A percentile compares a stretch with the other conserved stretches of the same genome.
These are phyloP conservation scores for Diloba caeruleocephala DNA, from an alignment of 2,888 invertebrate species.

Conservation along the genomic window DNA sequence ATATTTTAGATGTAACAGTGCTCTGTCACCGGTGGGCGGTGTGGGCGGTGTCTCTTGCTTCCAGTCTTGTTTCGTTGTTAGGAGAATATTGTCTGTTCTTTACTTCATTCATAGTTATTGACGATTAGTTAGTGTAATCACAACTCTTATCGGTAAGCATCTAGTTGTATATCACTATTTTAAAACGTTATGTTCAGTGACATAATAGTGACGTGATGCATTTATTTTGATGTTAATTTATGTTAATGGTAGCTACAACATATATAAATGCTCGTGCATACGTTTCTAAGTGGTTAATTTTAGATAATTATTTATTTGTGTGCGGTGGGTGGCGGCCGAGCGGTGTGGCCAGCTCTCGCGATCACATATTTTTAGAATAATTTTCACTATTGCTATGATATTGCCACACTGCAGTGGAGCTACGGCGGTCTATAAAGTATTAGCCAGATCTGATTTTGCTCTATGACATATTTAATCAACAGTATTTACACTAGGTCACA, in stretches of 20 bases:
- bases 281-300: conserved; percentile 80
- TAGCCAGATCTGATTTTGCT: conserved; percentile 82
- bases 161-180: conserved; percentile 82
- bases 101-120: conserved; percentile 73
- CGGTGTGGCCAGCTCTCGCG: conserved; percentile 70
- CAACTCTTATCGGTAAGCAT: conserved; percentile 81
- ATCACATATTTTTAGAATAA: conserved; percentile 77
- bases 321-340: conserved; percentile 62
- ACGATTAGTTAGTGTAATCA: conserved; percentile 87
- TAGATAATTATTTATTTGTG: conserved; percentile 85
- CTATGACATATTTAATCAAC: conserved; percentile 73
- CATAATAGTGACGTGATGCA: conserved; percentile 88
- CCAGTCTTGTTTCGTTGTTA: conserved; percentile 79
- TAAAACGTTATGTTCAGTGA: conserved; percentile 83
- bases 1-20: conserved; percentile 76
- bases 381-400: conserved; percentile 69
- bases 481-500: conserved; percentile 82
- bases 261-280: conserved; percentile 85
- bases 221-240: conserved; percentile 88
- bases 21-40: conserved; percentile 51
- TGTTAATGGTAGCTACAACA: conserved; percentile 87
- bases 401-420: conserved; percentile 68
- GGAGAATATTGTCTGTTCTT: conserved; percentile 70
- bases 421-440: conserved; percentile 67
- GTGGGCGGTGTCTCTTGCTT: conserved; percentile 67